Evolutionary conservation across 2,888 invertebrate species (phyloP), one percentile per base, ranked within the genome.

Genomic region (Campoletis raptor): DNA sequence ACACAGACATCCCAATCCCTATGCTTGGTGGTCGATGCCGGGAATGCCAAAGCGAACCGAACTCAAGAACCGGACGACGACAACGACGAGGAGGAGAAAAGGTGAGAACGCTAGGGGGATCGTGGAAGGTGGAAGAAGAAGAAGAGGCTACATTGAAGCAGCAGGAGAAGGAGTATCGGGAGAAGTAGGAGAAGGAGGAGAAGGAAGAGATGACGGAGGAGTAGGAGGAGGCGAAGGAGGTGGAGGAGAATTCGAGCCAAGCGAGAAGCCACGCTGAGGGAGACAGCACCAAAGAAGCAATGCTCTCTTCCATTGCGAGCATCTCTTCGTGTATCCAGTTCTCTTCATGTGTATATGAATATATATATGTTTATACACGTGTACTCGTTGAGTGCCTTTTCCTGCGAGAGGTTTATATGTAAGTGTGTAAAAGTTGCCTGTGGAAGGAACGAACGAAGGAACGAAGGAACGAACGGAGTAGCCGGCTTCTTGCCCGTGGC

Each of bases 401-500:
- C 52, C 45, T 74, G 21, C 40, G 54, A 57, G 74, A 9, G 12
- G n/a, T 2, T 24, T 24, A 21, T 30, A 37, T 78, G 78, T 78
- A 24, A 67, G 78, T 54, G 78, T 78, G 54, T 42, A 45, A 72
- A 67, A 54, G 24, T 61, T 54, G 15, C 45, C 67, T 42, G 81
- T 81, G 78, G 85, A 88, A 84, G 80, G 85, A 89, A 88, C 86
- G 87, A 90, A 89, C 86, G 90, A 61, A 61, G 84, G 67, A 88
- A 86, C 73, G 84, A 66, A 66, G 70, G 45, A 52, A 88, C 80
- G 87, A 78, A 89, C 85, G 80, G 77, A 89, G 79, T 61, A 88
- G 89, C 83, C 89, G 90, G 90, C 83, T 80, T 80, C 81, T 80
- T 80, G 79, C 79, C 92, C 90, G 91, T 91, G 90, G 91, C 90